Percentiles rank a stretch among this genome's conserved stretches.
phyloP scores from a whole-genome alignment of 2,113 vertebrate species.

The Cervus canadensis region DNA sequence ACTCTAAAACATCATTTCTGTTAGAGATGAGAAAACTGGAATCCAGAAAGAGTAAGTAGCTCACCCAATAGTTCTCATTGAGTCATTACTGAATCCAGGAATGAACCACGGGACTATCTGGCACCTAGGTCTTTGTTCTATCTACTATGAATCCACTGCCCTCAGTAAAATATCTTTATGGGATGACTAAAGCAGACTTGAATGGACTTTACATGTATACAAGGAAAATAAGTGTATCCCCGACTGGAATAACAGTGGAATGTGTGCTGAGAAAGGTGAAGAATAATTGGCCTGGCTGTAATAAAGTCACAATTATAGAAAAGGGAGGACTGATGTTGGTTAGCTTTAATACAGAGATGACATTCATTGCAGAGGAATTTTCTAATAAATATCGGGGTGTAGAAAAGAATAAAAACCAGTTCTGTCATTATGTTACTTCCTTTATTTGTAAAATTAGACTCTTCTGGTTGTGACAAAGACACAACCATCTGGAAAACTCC shows the following conservation, averaged over 20 bases:
- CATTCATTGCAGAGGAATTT: neutral
- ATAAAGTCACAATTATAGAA: neutral
- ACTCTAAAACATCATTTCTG: neutral
- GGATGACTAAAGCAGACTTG: neutral
- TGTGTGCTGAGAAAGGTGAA: neutral
- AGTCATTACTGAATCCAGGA: neutral
- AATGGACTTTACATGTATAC: neutral
- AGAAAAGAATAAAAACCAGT: neutral
- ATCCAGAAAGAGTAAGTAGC: neutral
- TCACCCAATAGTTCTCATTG: neutral
- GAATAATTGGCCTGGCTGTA: neutral
- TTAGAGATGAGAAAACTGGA: neutral
- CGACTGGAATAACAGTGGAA: neutral
- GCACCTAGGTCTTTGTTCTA: neutral
- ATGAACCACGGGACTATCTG: neutral
- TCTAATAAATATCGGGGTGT: neutral
- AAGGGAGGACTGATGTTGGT: neutral
- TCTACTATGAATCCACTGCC: neutral
- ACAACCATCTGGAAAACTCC: neutral
- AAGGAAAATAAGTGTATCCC: neutral
- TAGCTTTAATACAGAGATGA: neutral
- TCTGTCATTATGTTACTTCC: neutral
- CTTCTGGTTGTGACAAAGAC: conserved; percentile 31
- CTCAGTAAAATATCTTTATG: neutral
- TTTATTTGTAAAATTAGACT: conserved; percentile 33